Base-by-base conservation (phyloP, 2,888 invertebrate genomes). In the Leuctra nigra region DNA sequence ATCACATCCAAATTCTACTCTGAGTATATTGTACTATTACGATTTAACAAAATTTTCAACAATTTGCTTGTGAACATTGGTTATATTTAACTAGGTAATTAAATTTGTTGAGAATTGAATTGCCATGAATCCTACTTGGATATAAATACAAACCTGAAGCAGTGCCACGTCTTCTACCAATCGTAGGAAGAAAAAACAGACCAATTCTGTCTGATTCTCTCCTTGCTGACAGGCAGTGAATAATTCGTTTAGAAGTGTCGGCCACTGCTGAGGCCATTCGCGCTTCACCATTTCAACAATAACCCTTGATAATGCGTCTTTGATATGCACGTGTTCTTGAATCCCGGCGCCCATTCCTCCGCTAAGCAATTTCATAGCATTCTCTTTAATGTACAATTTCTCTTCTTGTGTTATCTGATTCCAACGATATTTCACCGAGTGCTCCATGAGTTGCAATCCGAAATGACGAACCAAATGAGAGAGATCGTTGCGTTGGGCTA, bases 191-290 rank as follows among this genome's bases (percentile, higher is more conserved):
- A 95, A 87, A 64, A 92, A 79, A 54, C 96, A 74, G 3, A 96
- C 94, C 55, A 96, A 78, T 72, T 95, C 93, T 11, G 92, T 92
- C 69, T 93, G 94, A 52, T 84, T 81, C 67, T 91, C 91, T 11
- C 95, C 94, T 63, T 83, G 79, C 11, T 82, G 77, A 69, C 91
- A 91, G 1, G 91, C 86, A 65, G 85, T 83, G 58, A 89, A 87
- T 1, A 96, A 76, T 70, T 95, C 94, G 0, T 81, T 76, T 25
- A 96, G 72, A 29, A 97, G 72, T 0, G 88, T 83, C 0, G 92
- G 89, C 96, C 96, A 97, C 63, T 95, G 91, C 69, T 96, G 96
- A 0, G 97, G 97, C 97, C 96, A 97, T 70, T 96, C 96, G 9
- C 96, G 78, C 69, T 96, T 96, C 54, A 93, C 88, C 86, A 97